Evolutionary conservation across 2,113 vertebrate genomes (phyloP).

Genomic region (Apus apus): DNA sequence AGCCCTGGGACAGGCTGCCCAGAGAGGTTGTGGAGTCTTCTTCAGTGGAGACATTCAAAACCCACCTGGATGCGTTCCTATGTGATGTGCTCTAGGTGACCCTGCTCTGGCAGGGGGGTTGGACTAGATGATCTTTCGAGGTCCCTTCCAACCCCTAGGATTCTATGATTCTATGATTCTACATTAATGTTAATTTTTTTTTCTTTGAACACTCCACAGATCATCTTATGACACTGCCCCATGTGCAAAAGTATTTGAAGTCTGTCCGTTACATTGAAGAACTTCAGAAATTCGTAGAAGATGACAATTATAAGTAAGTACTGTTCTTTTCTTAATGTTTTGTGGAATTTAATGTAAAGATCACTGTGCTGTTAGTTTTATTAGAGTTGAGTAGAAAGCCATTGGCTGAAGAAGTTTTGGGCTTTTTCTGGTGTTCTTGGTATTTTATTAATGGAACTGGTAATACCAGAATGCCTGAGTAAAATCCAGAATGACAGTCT

Average conservation of each 20-base stretch:
- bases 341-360: not conserved
- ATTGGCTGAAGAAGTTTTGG: not conserved
- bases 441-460: not conserved
- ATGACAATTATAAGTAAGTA: constrained; percentile 96
- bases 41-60: too few relatives aligned
- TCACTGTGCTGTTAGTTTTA: not conserved
- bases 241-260: constrained; percentile 94
- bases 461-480: not conserved
- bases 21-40: too few relatives aligned
- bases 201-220: constrained; percentile 70
- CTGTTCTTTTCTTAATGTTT: not conserved
- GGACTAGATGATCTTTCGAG: too few relatives aligned
- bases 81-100: too few relatives aligned
- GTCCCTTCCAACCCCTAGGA: too few relatives aligned
- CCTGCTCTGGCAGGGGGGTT: too few relatives aligned
- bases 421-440: not conserved
- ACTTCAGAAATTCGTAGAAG: constrained; percentile 96
- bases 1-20: too few relatives aligned
- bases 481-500: constrained; percentile 2
- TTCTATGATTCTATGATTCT: too few relatives aligned
- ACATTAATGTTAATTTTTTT: too few relatives aligned
- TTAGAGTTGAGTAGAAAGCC: not conserved
- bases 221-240: constrained; percentile 87
- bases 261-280: constrained; percentile 96
- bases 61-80: too few relatives aligned